Percentiles rank a stretch among this genome's conserved stretches.
Evolutionary conservation across 2,888 invertebrate genomes (phyloP).

Genomic region (Agapostemon virescens): DNA sequence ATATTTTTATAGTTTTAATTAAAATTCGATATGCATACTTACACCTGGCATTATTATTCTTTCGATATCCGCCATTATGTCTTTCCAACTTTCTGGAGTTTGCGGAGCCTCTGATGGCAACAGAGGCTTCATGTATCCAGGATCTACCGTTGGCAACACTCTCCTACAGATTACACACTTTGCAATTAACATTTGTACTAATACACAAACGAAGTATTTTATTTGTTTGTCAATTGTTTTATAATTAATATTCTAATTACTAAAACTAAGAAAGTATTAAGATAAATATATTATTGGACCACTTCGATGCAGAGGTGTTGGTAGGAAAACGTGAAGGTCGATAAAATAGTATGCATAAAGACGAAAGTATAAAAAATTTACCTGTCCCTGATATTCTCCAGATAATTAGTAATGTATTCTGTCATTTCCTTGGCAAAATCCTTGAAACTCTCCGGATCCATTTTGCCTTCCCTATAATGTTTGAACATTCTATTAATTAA

Average conservation of each 20-base stretch:
- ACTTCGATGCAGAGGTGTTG: not conserved
- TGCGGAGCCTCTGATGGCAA: conserved; percentile 93
- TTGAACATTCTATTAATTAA: conserved; percentile 19
- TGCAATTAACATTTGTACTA: not conserved
- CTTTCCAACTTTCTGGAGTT: conserved; percentile 91
- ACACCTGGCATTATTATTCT: conserved; percentile 95
- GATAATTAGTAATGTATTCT: conserved; percentile 95
- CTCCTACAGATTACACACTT: conserved; percentile 80
- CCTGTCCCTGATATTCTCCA: conserved; percentile 96
- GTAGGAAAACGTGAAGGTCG: conserved; percentile 7
- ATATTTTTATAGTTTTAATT: no score
- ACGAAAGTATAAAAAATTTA: conserved; percentile 76
- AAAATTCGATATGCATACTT: conserved; percentile 71
- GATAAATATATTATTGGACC: not conserved
- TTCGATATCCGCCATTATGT: conserved; percentile 93
- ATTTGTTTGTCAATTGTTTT: not conserved
- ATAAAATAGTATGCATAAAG: conserved; percentile 8
- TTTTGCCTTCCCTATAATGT: conserved; percentile 73
- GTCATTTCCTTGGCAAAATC: conserved; percentile 96
- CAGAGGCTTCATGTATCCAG: conserved; percentile 92
- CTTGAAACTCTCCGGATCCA: conserved; percentile 92
- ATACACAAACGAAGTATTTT: not conserved
- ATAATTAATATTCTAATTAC: not conserved
- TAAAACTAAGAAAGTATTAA: no score
- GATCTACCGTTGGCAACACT: conserved; percentile 93